Percentiles rank a stretch among this genome's conserved stretches.
Evolutionary conservation across 2,888 invertebrate species (phyloP).

Genomic region (Pseudococcus jackbeardsleyi): DNA sequence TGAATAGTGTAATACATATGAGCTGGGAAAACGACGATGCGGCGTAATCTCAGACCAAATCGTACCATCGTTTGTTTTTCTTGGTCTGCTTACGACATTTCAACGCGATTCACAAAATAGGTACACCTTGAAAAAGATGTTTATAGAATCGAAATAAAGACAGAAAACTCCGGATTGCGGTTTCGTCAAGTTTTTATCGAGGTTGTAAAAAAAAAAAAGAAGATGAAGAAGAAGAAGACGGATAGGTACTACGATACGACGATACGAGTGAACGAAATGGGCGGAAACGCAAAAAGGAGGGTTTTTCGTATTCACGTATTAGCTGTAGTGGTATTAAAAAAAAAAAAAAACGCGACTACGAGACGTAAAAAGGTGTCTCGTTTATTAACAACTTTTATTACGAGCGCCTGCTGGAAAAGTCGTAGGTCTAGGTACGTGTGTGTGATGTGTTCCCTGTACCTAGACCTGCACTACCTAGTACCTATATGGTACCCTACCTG

Average conservation of each 20-base stretch:
- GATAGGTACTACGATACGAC: no score
- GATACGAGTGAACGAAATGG: background rate
- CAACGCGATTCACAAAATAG: no score
- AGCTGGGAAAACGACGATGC: no score
- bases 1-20: no score
- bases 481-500: no score
- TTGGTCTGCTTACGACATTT: background rate
- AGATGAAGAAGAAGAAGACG: no score
- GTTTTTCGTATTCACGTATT: background rate
- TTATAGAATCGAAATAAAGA: background rate
- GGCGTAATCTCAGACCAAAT: background rate
- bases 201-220: background rate
- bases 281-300: no score
- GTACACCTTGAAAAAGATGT: background rate
- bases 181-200: background rate
- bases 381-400: background rate
- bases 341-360: background rate
- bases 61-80: background rate
- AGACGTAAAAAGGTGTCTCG: conserved; percentile 3
- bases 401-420: background rate
- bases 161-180: background rate
- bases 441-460: background rate
- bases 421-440: background rate
- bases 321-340: background rate
- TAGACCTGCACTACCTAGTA: no score